These are phyloP conservation scores for Gisinianus flammeolus DNA, from an alignment of 2,888 invertebrate species.

Conservation along the genomic window DNA sequence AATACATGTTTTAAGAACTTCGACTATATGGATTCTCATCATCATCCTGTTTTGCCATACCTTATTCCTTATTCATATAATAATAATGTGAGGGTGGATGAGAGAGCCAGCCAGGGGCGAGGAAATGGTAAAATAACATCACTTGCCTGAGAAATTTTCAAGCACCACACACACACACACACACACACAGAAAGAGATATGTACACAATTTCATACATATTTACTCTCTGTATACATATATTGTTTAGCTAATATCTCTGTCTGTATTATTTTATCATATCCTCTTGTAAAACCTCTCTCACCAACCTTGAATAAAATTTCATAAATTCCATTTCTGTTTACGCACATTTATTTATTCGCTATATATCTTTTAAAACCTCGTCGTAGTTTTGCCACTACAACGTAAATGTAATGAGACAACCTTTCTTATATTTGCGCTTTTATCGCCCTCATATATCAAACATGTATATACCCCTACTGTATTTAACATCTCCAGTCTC, in stretches of 20 bases:
- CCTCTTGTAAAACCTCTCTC: background rate
- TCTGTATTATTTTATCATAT: background rate
- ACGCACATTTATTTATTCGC: background rate
- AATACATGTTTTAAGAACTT: background rate
- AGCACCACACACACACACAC: background rate
- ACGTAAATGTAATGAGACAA: background rate
- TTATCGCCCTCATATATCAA: background rate
- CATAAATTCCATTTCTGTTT: background rate
- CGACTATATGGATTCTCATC: background rate
- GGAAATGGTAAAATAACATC: background rate
- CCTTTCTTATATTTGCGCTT: background rate
- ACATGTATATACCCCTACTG: background rate
- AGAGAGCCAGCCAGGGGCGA: background rate
- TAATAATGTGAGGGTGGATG: background rate
- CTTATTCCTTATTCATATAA: background rate
- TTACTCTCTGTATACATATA: background rate
- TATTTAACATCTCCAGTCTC: background rate
- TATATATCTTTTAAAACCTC: background rate
- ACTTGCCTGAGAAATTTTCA: background rate
- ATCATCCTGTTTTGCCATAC: background rate
- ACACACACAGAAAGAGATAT: background rate
- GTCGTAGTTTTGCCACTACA: background rate
- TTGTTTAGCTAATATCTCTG: background rate
- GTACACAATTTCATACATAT: background rate
- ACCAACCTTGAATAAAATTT: slow-evolving; percentile 33